Evolutionary conservation across 1,140 invertebrate species (phyloP).

Genomic region (Xylocopa sonorina): DNA sequence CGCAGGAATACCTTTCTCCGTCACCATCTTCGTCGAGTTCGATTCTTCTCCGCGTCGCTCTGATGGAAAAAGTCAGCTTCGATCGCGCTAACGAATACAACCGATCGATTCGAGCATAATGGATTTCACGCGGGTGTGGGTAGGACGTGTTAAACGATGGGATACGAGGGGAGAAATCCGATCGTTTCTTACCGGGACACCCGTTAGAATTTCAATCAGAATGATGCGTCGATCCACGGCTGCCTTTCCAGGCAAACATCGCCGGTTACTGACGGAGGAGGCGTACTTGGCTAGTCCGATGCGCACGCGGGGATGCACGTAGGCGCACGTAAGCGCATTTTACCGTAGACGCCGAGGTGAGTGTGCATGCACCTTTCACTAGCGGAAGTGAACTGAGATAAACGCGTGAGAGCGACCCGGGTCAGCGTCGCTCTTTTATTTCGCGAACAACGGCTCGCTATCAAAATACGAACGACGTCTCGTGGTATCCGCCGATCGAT

Average conservation of each 20-base stretch:
- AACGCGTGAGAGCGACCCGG: slow-evolving; percentile 74
- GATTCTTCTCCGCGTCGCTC: not conserved
- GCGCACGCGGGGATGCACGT: slow-evolving; percentile 48
- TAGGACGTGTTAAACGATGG: too few species aligned
- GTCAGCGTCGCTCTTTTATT: slow-evolving; percentile 67
- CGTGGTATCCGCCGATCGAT: not conserved
- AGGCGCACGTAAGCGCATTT: slow-evolving; percentile 56
- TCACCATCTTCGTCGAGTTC: not conserved
- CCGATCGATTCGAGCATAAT: not conserved
- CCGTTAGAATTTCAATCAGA: slow-evolving; percentile 56
- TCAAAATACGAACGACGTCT: not conserved
- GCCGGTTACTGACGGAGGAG: slow-evolving; percentile 27
- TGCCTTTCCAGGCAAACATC: slow-evolving; percentile 33
- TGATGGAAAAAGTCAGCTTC: not conserved
- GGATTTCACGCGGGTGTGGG: not conserved
- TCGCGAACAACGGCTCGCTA: not conserved
- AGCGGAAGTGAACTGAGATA: slow-evolving; percentile 77
- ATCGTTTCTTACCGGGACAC: not conserved
- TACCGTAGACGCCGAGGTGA: slow-evolving; percentile 48
- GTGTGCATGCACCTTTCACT: slow-evolving; percentile 77
- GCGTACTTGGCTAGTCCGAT: slow-evolving; percentile 30
- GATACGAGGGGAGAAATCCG: slow-evolving; percentile 13
- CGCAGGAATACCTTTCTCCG: too few species aligned
- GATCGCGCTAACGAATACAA: not conserved
- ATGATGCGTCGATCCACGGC: slow-evolving; percentile 34